Evolutionary conservation across 2,888 invertebrate species (phyloP), one percentile per base, ranked within the genome.

Genomic region (Petrolisthes manimaculis): DNA sequence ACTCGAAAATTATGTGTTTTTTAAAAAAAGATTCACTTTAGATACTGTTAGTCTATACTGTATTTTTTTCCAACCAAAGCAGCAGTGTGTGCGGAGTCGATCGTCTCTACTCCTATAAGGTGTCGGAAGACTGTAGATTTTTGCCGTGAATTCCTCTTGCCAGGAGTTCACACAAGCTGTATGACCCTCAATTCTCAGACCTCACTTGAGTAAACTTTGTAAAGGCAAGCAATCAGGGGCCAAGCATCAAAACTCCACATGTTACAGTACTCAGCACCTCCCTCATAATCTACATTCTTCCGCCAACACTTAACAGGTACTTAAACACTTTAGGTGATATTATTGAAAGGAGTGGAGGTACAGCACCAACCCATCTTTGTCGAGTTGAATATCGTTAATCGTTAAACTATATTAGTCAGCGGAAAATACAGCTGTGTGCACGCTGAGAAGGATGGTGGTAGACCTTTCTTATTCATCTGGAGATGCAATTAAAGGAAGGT

Each of bases 141-240:
- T 78, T 55, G 55, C 53, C 53, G 83, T 83, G 87, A 87, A 78
- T 87, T 87, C 87, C 79, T 87, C 87, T 71, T 83, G 87, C 87
- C 87, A 87, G 87, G 87, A 83, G 87, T 87, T 87, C 87, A 81
- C 87, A 61, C 87, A 61, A 67, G 18, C 71, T 51, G 56, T 69
- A 86, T 71, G 79, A 78, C 79, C 83, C 71, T 75, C 67, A 88
- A 77, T 84, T 88, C 81, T 84, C 88, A 84, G 88, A 88, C 88
- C 84, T 88, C 88, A 88, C 84, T 83, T 88, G 80, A 88, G 74
- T 84, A 81, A 71, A 88, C 83, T 87, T 87, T 83, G 74, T 87
- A 88, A 83, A 88, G 88, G 88, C 88, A 88, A 84, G 88, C 88
- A 88, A 88, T 84, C 88, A 88, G 88, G 88, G 88, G 88, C 88